Evolutionary conservation across 2,113 vertebrate genomes (phyloP).

Genomic region (Dolichallabes microphthalmus): DNA sequence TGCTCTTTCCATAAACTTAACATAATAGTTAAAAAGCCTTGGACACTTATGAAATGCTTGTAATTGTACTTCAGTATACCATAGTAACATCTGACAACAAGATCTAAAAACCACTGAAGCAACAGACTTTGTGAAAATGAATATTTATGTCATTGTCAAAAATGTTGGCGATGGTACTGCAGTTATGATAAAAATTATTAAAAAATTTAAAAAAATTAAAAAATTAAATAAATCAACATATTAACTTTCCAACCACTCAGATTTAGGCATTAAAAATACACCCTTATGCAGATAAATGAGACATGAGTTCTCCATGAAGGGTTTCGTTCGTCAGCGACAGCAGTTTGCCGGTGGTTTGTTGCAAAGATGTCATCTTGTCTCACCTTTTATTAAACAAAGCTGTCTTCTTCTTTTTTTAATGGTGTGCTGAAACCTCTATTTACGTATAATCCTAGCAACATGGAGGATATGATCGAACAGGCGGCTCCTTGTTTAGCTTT

Average conservation of each 20-base stretch:
- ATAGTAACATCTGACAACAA: too few relatives aligned
- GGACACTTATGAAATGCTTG: too few relatives aligned
- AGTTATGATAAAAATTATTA: too few relatives aligned
- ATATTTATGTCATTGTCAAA: too few relatives aligned
- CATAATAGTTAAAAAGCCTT: too few relatives aligned
- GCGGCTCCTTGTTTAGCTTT: background rate
- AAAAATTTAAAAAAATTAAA: too few relatives aligned
- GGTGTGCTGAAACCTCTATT: background rate
- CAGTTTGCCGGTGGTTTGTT: background rate
- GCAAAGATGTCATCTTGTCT: background rate
- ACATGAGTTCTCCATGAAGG: background rate
- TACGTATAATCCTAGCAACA: background rate
- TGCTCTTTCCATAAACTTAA: too few relatives aligned
- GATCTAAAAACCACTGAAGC: too few relatives aligned
- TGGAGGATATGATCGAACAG: background rate
- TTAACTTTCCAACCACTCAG: background rate
- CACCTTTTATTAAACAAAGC: slow-evolving; percentile 4
- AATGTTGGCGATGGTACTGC: too few relatives aligned
- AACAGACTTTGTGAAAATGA: too few relatives aligned
- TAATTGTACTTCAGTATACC: too few relatives aligned
- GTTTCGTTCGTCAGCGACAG: background rate
- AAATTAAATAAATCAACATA: background rate
- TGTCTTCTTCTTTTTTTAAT: background rate
- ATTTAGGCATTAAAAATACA: background rate
- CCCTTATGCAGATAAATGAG: background rate